Evolutionary conservation across 2,797 vertebrate genomes (phyloP).

Genomic region (Buphagus erythrorhynchus): DNA sequence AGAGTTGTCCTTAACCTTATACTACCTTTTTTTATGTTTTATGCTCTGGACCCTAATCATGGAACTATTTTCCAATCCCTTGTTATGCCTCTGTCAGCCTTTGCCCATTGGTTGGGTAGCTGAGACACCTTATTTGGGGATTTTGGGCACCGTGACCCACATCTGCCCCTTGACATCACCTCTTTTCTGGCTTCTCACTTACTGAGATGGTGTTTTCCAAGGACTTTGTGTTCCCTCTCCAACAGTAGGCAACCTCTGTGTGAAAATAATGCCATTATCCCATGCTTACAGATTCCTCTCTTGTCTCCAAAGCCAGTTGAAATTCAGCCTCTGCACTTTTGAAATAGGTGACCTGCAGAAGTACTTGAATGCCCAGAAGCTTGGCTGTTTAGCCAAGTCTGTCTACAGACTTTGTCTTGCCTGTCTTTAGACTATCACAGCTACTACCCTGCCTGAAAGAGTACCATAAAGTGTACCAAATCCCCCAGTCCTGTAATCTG

Average conservation of each 20-base stretch:
- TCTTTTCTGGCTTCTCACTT: background rate
- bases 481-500: background rate
- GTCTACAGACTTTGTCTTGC: background rate
- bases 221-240: background rate
- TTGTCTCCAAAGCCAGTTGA: background rate
- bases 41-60: background rate
- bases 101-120: background rate
- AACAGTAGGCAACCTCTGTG: background rate
- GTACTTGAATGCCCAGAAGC: background rate
- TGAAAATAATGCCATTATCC: background rate
- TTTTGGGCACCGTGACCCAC: background rate
- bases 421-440: background rate
- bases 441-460: background rate
- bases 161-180: background rate
- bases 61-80: background rate
- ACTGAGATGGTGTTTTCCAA: background rate
- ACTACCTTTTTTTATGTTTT: background rate
- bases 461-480: background rate
- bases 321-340: background rate
- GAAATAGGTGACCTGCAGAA: background rate
- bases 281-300: background rate
- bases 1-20: background rate
- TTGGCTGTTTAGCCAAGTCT: background rate
- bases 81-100: background rate
- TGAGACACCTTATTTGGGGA: background rate